Evolutionary conservation across 2,888 invertebrate species (phyloP), one percentile per base, ranked within the genome.

Genomic region (Notodonta ziczac): DNA sequence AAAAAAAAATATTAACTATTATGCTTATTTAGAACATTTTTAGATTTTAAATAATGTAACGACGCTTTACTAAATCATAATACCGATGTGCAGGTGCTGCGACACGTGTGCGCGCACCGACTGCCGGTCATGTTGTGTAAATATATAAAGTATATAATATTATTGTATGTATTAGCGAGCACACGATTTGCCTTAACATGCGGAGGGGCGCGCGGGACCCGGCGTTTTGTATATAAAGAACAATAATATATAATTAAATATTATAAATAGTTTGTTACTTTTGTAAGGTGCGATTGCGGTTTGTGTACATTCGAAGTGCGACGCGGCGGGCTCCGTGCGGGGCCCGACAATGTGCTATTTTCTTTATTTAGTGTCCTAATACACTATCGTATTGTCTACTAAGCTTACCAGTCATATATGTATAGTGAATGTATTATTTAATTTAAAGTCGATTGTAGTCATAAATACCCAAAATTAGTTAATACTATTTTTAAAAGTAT

Each of bases 381-480:
- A 91, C 89, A 85, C 82, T 86, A 77, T 82, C 87, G 90, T 91
- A 90, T 91, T 87, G 87, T 89, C 89, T 84, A 87, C 88, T 93
- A 91, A 93, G 91, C 90, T 91, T 91, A 93, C 90, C 93, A 93
- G 93, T 93, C 93, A 91, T 90, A 84, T 91, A 88, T 93, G 89
- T 90, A 91, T 92, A 93, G 90, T 84, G 86, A 90, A 88, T 89
- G 86, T 87, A 88, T 88, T 88, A 88, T 88, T 91, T 92, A 90
- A 91, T 90, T 91, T 91, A 91, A 91, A 85, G 86, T 89, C 87
- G 88, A 89, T 90, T 89, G 89, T 93, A 93, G 93, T 93, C 93
- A 93, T 93, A 89, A 93, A 90, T 89, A 93, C 91, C 93, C 93
- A 93, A 93, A 93, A 93, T 93, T 93, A 93, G 93, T 91, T 91